Evolutionary conservation across 2,888 invertebrate species (phyloP).

Genomic region (Chloroclysta siterata): DNA sequence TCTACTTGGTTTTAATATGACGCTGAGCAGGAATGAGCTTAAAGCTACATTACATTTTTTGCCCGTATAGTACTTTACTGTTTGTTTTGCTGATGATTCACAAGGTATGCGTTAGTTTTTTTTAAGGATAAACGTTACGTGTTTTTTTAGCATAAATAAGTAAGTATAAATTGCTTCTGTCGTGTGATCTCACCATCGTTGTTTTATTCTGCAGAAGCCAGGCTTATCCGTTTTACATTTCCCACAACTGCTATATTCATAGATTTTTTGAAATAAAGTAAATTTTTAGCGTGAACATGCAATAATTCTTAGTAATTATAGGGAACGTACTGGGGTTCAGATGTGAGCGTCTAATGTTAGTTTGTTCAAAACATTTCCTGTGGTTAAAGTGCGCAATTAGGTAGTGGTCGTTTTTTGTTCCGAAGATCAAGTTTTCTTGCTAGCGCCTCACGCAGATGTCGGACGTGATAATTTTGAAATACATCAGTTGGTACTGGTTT

Average conservation of each 20-base stretch:
- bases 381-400: slow-evolving; percentile 57
- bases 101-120: slow-evolving; percentile 39
- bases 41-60: slow-evolving; percentile 2
- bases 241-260: slow-evolving; percentile 45
- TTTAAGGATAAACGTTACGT: slow-evolving; percentile 42
- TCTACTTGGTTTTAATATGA: neutral
- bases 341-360: slow-evolving; percentile 46
- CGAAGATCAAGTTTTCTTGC: slow-evolving; percentile 56
- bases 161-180: slow-evolving; percentile 29
- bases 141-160: slow-evolving; percentile 21
- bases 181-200: slow-evolving; percentile 49
- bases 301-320: slow-evolving; percentile 43
- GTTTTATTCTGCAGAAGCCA: slow-evolving; percentile 46
- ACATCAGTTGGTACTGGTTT: slow-evolving; percentile 56
- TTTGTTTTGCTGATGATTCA: slow-evolving; percentile 36
- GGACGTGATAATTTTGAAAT: slow-evolving; percentile 61
- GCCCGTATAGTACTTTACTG: neutral
- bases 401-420: slow-evolving; percentile 57
- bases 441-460: slow-evolving; percentile 55
- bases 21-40: slow-evolving; percentile 4
- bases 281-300: slow-evolving; percentile 44
- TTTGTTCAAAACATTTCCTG: slow-evolving; percentile 59
- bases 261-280: slow-evolving; percentile 46
- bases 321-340: slow-evolving; percentile 39
- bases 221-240: slow-evolving; percentile 36